Percentiles rank a stretch among this genome's conserved stretches.
Evolutionary conservation across 2,888 invertebrate species (phyloP).

Genomic region (Dolichomitus sp.): DNA sequence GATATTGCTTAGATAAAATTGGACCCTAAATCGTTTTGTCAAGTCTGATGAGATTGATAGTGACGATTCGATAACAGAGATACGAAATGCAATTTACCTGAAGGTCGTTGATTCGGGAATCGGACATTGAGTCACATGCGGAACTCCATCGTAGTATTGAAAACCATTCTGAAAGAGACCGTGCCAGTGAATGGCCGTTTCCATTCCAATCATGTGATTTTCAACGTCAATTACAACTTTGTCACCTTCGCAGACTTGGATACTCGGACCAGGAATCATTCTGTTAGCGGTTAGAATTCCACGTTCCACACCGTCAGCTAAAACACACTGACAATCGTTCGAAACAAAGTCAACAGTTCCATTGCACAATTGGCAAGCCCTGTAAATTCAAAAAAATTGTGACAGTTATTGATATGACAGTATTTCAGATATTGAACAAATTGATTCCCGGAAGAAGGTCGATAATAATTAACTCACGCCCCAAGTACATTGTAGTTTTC

Average conservation of each 20-base stretch:
- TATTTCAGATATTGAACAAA: too few relatives aligned
- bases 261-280: slow-evolving; percentile 95
- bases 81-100: slow-evolving; percentile 86
- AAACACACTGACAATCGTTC: slow-evolving; percentile 93
- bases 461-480: background rate
- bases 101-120: slow-evolving; percentile 95
- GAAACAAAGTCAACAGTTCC: slow-evolving; percentile 93
- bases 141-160: slow-evolving; percentile 96
- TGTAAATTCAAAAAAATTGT: slow-evolving; percentile 81
- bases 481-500: slow-evolving; percentile 16
- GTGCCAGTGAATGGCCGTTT: slow-evolving; percentile 96
- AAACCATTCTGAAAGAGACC: slow-evolving; percentile 94
- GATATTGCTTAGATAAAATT: background rate
- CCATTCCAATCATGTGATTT: slow-evolving; percentile 95
- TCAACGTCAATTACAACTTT: slow-evolving; percentile 94
- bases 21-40: too few relatives aligned
- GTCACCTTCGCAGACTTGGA: slow-evolving; percentile 96
- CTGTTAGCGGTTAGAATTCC: slow-evolving; percentile 94
- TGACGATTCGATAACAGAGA: background rate
- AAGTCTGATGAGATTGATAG: background rate
- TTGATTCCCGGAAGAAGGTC: background rate
- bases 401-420: background rate
- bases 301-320: slow-evolving; percentile 95
- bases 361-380: slow-evolving; percentile 94
- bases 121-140: slow-evolving; percentile 95